These are phyloP conservation scores for Daubentonia madagascariensis DNA, from an alignment of 2,113 vertebrate species.

Conservation along the genomic window DNA sequence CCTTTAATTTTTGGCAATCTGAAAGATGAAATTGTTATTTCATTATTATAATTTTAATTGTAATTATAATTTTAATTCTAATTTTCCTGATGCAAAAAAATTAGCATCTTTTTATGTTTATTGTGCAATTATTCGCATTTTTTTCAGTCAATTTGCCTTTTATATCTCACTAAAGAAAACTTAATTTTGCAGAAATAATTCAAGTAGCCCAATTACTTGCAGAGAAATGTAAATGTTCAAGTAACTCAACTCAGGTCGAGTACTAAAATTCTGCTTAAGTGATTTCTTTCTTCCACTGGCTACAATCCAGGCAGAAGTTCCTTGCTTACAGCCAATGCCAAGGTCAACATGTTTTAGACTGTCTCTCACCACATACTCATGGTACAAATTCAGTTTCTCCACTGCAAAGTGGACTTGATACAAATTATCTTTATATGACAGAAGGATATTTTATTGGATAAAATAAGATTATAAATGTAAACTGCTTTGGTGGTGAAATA, in stretches of 20 bases:
- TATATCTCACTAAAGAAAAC: not conserved
- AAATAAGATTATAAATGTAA: not conserved
- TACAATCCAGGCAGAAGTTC: not conserved
- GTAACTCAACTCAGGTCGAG: not conserved
- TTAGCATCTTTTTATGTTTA: not conserved
- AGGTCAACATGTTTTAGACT: not conserved
- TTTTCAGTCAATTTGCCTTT: not conserved
- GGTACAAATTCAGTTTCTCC: not conserved
- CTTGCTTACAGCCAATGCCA: fast-evolving
- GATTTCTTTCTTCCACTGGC: not conserved
- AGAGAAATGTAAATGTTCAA: not conserved
- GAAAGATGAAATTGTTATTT: not conserved
- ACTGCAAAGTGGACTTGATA: not conserved
- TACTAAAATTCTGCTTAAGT: not conserved
- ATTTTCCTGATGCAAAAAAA: not conserved
- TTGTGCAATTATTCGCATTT: not conserved
- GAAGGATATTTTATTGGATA: not conserved
- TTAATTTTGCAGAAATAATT: not conserved
- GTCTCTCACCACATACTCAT: not conserved
- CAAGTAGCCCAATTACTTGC: not conserved
- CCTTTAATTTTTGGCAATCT: not conserved
- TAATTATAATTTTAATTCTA: no score
- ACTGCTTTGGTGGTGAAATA: not conserved
- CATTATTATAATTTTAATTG: not conserved
- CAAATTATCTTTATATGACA: not conserved